Evolutionary conservation across 2,113 vertebrate species (phyloP), one percentile per base, ranked within the genome.

Genomic region (Azemiops feae): DNA sequence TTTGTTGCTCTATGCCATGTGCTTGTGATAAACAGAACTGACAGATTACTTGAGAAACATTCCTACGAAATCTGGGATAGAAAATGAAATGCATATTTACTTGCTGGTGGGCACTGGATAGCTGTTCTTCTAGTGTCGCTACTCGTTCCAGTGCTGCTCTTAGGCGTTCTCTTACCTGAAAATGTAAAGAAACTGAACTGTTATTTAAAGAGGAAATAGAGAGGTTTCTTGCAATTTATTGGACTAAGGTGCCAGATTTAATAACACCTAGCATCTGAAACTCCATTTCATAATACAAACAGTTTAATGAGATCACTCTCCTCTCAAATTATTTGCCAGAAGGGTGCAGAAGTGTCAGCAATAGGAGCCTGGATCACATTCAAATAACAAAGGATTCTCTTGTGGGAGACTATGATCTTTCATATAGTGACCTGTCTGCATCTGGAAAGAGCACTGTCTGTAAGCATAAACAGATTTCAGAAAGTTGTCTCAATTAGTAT

Each of bases 131-230:
- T 96, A 99, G 95, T 85, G 98, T 98, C 60, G 98, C 97, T 81
- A 99, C 99, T 93, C 98, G 97, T 96, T 99, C 99, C 88, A 99
- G 97, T 25, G 99, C 98, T 88, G 99, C 98, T 91, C 99, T 98
- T 92, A 99, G 97, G 90, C 99, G 98, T 96, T 99, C 99, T 93
- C 99, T 98, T 93, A 99, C 99, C 99, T 99, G 96, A 88, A 55
- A 89, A 89, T 47, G 50, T 4, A 45, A 96, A 25, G 2, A 92
- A 52, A 91, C 93, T 87, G 6, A 60, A 3, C 43, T 30, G 20
- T 92, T 23, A 27, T 39, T 90, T 27, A 86, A 60, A 85, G 30
- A 30, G 3, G 85, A 54, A 85, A 90, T 8, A 89, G n/a, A 14
- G 43, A 50, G 47, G 45, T 16, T 81, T 55, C n/a, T 54, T 25